Conservation (phyloP, 2,888 invertebrate species). For the Eulithis testata region DNA sequence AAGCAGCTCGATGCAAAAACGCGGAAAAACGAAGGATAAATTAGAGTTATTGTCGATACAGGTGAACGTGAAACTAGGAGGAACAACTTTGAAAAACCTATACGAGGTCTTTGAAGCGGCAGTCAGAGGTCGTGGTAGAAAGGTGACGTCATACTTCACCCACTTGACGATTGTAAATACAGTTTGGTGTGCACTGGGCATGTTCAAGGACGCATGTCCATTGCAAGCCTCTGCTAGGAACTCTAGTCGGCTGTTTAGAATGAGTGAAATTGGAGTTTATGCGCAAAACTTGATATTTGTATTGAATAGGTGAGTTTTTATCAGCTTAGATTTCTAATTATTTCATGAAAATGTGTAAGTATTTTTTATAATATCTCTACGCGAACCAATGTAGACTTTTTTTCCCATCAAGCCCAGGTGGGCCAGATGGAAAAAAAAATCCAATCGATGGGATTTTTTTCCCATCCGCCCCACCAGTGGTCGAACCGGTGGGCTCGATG, state of each 20-base stretch:
- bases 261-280: conserved; percentile 88
- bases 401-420: too few relatives aligned
- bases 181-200: conserved; percentile 86
- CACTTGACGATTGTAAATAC: conserved; percentile 87
- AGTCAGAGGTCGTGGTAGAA: conserved; percentile 57
- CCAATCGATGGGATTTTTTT: too few relatives aligned
- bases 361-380: too few relatives aligned
- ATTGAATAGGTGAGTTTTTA: conserved; percentile 85
- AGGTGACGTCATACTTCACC: conserved; percentile 87
- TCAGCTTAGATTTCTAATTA: background rate
- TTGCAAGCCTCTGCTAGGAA: conserved; percentile 84
- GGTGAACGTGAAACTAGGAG: conserved; percentile 87
- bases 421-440: too few relatives aligned
- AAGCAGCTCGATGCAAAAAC: too few relatives aligned
- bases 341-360: too few relatives aligned
- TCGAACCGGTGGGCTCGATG: too few relatives aligned
- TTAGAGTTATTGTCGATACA: conserved; percentile 39
- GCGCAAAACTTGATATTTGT: conserved; percentile 89
- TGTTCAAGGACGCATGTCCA: conserved; percentile 84
- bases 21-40: too few relatives aligned
- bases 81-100: conserved; percentile 87
- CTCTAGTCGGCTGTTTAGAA: conserved; percentile 86
- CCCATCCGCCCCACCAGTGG: too few relatives aligned
- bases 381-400: too few relatives aligned
- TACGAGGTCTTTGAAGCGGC: conserved; percentile 77